These are phyloP conservation scores for Morpho helenor DNA, from an alignment of 2,888 invertebrate species.

Conservation along the genomic window DNA sequence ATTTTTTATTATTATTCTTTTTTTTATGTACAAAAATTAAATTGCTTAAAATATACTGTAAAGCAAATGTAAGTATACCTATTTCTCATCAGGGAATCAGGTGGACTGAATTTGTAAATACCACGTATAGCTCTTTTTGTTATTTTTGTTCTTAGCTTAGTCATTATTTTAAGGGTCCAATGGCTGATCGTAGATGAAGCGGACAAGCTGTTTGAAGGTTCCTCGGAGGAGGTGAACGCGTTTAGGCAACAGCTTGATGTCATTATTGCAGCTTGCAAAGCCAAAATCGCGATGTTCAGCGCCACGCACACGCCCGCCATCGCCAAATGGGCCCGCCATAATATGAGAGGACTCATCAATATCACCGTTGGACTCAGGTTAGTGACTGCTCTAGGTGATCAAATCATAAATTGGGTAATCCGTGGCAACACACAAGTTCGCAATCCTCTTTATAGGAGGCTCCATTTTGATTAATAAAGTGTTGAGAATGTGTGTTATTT, in stretches of 20 bases:
- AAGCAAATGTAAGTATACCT: no score
- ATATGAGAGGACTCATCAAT: constrained; percentile 89
- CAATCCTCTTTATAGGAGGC: not conserved
- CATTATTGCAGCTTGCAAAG: constrained; percentile 67
- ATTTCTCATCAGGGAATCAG: no score
- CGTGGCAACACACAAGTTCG: no score
- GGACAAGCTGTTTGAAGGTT: constrained; percentile 96
- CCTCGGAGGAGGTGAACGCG: constrained; percentile 68
- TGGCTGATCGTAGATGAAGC: constrained; percentile 98
- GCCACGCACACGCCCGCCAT: constrained; percentile 95
- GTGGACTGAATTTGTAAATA: no score
- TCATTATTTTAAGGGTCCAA: constrained; percentile 83
- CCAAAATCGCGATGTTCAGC: constrained; percentile 91
- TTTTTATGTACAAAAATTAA: no score
- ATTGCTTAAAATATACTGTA: no score
- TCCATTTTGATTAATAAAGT: no score
- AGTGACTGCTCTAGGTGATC: not conserved
- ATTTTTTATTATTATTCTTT: no score
- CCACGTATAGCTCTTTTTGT: no score
- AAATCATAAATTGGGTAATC: no score
- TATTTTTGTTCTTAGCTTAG: no score
- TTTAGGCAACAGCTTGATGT: constrained; percentile 93
- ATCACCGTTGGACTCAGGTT: constrained; percentile 92
- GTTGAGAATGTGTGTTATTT: no score
- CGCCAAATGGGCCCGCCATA: constrained; percentile 93